These are phyloP conservation scores for Euleptes europaea DNA, from an alignment of 2,113 vertebrate species.

Conservation along the genomic window DNA sequence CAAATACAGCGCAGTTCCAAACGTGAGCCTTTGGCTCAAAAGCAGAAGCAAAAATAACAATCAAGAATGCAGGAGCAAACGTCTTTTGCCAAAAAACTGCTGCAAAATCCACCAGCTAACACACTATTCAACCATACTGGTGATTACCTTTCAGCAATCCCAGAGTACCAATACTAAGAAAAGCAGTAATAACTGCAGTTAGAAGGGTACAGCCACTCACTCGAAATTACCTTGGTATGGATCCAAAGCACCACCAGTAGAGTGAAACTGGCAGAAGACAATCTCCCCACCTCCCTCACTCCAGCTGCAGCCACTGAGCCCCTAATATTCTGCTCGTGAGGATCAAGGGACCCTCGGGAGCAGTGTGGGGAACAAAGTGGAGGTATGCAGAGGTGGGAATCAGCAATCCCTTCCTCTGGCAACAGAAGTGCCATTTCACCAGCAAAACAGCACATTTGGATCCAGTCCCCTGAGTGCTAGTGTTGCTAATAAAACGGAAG, in stretches of 20 bases:
- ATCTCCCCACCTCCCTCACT: too few species aligned
- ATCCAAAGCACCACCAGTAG: too few species aligned
- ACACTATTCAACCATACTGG: conserved; percentile 68
- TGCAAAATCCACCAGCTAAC: conserved; percentile 69
- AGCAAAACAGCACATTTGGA: too few species aligned
- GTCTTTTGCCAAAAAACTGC: conserved; percentile 59
- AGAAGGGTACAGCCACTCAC: conserved; percentile 70
- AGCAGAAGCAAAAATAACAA: conserved; percentile 42
- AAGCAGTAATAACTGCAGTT: conserved; percentile 70
- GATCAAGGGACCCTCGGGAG: too few species aligned
- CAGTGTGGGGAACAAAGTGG: too few species aligned
- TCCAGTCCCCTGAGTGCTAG: too few species aligned
- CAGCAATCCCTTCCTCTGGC: too few species aligned
- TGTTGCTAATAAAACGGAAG: neutral
- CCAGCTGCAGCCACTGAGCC: too few species aligned
- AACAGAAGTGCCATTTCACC: too few species aligned
- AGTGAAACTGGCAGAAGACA: too few species aligned
- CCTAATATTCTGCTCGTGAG: too few species aligned
- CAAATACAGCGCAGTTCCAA: conserved; percentile 7
- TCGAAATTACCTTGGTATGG: conserved; percentile 64
- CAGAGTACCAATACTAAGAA: conserved; percentile 68
- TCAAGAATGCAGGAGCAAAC: conserved; percentile 37
- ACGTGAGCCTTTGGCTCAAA: conserved; percentile 1
- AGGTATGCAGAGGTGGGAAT: too few species aligned
- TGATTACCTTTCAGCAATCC: conserved; percentile 73